These are phyloP conservation scores for Galaxea fascicularis DNA, from an alignment of 92 coral and sea anemone species.

Conservation along the genomic window DNA sequence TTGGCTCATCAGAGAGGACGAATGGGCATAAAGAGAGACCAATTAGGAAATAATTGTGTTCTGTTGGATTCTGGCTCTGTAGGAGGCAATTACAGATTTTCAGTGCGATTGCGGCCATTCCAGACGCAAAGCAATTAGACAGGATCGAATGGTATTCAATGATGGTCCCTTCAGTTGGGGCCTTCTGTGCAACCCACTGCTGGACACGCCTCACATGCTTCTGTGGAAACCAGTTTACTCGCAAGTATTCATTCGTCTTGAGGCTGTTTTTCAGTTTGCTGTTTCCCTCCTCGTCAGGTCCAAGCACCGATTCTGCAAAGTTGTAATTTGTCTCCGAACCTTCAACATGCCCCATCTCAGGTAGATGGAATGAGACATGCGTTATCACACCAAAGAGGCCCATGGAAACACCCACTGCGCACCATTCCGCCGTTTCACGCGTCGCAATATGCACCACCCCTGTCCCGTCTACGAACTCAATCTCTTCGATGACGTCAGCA, in stretches of 20 bases:
- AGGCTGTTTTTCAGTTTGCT: conserved; percentile 62
- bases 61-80: conserved; percentile 25
- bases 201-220: conserved; percentile 41
- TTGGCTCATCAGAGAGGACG: conserved; percentile 16
- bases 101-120: conserved; percentile 61
- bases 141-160: conserved; percentile 41
- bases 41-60: conserved; percentile 26
- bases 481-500: conserved; percentile 71
- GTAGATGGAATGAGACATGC: conserved; percentile 70
- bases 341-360: conserved; percentile 34
- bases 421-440: conserved; percentile 55
- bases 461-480: conserved; percentile 76
- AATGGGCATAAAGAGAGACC: conserved; percentile 43
- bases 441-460: conserved; percentile 45
- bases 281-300: conserved; percentile 51
- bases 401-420: conserved; percentile 83
- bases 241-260: conserved; percentile 61
- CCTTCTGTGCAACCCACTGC: conserved; percentile 35
- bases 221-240: conserved; percentile 79
- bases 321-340: conserved; percentile 51
- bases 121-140: conserved; percentile 23
- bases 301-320: conserved; percentile 67
- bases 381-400: conserved; percentile 81
- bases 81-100: conserved; percentile 53
- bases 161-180: not conserved